These are phyloP conservation scores for Linnaemya tessellans DNA, from an alignment of 2,888 invertebrate genomes.

Conservation along the genomic window DNA sequence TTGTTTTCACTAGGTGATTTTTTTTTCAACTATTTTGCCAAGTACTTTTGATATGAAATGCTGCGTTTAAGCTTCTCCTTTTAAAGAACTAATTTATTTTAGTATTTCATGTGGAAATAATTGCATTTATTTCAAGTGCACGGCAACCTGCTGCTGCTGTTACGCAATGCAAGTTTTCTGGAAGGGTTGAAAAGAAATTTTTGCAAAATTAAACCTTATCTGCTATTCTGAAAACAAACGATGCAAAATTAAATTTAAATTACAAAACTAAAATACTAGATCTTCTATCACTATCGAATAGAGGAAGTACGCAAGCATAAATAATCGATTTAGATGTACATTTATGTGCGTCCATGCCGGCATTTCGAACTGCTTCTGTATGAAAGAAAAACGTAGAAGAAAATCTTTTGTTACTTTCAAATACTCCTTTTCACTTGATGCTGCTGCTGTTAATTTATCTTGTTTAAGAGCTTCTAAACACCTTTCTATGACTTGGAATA, in stretches of 20 bases:
- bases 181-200: no score
- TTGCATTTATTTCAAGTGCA: no score
- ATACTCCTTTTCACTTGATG: no score
- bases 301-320: neutral
- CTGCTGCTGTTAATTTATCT: neutral
- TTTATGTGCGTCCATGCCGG: neutral
- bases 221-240: neutral
- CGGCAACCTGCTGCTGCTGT: no score
- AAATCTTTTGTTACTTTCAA: neutral
- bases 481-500: neutral
- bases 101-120: no score
- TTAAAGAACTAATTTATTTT: no score
- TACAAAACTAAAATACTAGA: neutral
- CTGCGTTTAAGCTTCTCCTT: no score
- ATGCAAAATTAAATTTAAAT: neutral
- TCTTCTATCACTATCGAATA: neutral
- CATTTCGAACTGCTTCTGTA: neutral
- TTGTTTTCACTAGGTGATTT: no score
- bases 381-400: no score
- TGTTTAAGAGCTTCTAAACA: neutral
- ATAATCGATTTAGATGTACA: neutral
- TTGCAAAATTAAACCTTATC: neutral
- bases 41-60: no score
- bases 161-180: no score
- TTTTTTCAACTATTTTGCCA: no score